These are phyloP conservation scores for Lasioglossum pauxillum DNA, from an alignment of 2,888 invertebrate genomes.

Conservation along the genomic window DNA sequence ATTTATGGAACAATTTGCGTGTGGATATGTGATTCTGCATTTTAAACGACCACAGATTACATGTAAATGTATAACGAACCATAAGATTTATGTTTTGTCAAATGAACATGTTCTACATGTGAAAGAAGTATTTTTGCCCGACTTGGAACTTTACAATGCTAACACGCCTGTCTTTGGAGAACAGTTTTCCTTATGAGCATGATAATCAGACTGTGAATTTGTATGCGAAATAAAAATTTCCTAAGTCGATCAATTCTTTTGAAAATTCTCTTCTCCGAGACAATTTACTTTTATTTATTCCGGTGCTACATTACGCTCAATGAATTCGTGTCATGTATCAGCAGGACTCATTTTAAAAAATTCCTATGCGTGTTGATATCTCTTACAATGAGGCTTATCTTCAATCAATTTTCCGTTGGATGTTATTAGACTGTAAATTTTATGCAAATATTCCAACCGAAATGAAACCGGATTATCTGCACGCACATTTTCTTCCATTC, in stretches of 20 bases:
- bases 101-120: neutral
- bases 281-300: neutral
- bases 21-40: constrained; percentile 15
- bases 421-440: neutral
- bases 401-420: neutral
- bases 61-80: neutral
- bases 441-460: neutral
- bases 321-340: neutral
- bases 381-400: neutral
- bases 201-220: neutral
- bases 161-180: neutral
- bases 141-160: neutral
- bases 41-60: neutral
- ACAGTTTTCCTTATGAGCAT: neutral
- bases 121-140: neutral
- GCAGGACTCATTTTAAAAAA: neutral
- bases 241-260: neutral
- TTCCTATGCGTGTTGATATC: neutral
- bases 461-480: neutral
- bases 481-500: neutral
- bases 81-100: neutral
- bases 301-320: neutral
- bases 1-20: constrained; percentile 14
- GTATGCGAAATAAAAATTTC: neutral
- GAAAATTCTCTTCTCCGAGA: neutral